Percentiles rank a stretch among this genome's conserved stretches.
Evolutionary conservation across 1,140 invertebrate genomes (phyloP).

Genomic region (Philopotamus ludificatus): DNA sequence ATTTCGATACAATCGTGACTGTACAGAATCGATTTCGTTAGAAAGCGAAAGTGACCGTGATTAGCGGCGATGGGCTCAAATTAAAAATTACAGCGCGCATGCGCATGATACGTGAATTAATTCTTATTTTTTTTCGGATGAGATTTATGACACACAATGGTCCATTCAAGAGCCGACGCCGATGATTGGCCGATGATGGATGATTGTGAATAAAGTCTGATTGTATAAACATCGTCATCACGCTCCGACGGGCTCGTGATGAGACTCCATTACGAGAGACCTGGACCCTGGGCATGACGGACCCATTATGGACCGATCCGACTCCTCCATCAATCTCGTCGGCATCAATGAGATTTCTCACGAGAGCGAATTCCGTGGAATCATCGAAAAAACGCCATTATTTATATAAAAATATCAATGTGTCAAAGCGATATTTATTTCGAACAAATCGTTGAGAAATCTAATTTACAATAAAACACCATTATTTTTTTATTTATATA

Average conservation of each 20-base stretch:
- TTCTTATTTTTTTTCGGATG: no score
- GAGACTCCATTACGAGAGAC: slow-evolving; percentile 20
- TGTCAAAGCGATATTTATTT: no score
- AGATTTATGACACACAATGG: no score
- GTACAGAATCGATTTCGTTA: no score
- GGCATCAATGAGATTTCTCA: background rate
- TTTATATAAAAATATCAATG: background rate
- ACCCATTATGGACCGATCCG: background rate
- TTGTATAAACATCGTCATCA: slow-evolving; percentile 26
- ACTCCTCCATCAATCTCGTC: background rate
- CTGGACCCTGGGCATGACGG: slow-evolving; percentile 11
- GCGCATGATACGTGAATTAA: no score
- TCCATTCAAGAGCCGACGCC: background rate
- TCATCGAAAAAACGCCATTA: background rate
- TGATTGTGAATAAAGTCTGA: slow-evolving; percentile 6
- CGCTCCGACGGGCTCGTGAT: slow-evolving; percentile 20
- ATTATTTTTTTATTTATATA: no score
- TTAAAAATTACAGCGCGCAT: no score
- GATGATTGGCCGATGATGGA: background rate
- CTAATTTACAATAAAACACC: no score
- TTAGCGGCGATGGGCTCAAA: no score
- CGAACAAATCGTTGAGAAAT: no score
- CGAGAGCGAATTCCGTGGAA: background rate
- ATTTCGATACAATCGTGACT: no score
- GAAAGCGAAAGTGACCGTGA: no score